These are phyloP conservation scores for Caenorhabditis brenneri DNA, from an alignment of 1,140 invertebrate species.

Conservation along the genomic window DNA sequence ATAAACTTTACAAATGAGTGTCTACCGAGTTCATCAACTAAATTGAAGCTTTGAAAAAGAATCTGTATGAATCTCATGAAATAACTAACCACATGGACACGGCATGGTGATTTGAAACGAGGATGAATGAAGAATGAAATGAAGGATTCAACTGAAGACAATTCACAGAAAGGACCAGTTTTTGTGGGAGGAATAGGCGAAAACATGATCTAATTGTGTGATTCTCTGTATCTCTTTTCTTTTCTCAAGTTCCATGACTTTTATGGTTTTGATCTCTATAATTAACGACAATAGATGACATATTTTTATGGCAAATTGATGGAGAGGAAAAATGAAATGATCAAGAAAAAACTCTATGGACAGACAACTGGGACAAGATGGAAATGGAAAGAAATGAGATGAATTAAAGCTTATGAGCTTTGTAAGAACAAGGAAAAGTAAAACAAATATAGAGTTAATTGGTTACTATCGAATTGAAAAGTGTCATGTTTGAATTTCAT, in stretches of 20 bases:
- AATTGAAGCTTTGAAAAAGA: too few species aligned
- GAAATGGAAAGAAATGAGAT: not conserved
- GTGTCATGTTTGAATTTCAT: slow-evolving; percentile 2
- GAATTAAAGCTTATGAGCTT: slow-evolving; percentile 11
- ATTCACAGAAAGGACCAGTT: not conserved
- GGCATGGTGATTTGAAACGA: slow-evolving; percentile 21
- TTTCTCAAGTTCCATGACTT: not conserved
- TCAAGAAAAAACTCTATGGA: slow-evolving; percentile 11
- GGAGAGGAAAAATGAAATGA: not conserved
- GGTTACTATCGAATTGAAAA: not conserved
- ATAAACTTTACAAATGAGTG: too few species aligned
- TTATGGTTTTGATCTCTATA: slow-evolving; percentile 10
- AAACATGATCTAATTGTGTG: slow-evolving; percentile 15
- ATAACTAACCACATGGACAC: slow-evolving; percentile 24
- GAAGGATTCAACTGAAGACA: not conserved
- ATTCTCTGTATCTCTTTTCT: not conserved
- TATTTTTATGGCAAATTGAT: slow-evolving; percentile 32
- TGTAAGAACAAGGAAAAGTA: not conserved
- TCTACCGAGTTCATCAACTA: too few species aligned
- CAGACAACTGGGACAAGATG: slow-evolving; percentile 7
- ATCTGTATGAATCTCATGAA: too few species aligned
- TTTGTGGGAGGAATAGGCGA: not conserved
- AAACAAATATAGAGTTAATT: not conserved
- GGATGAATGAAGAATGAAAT: not conserved
- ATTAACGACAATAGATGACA: not conserved